A percentile compares a stretch with the other conserved stretches of the same genome.
Evolutionary conservation across 2,888 invertebrate species (phyloP).

Genomic region (Endomychus coccineus): DNA sequence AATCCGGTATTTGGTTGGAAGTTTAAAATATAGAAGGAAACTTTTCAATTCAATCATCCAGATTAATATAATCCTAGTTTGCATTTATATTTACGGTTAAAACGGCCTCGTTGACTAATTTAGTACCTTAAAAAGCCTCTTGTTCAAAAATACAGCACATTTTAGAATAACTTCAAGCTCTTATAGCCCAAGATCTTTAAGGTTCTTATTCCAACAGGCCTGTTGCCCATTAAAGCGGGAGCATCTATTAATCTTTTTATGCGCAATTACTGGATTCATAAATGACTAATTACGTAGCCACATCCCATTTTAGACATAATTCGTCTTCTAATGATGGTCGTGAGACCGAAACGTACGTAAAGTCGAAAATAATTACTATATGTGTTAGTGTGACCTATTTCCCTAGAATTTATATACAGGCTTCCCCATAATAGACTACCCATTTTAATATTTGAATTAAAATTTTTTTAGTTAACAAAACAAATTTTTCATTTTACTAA

Average conservation of each 20-base stretch:
- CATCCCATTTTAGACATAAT: conserved; percentile 37
- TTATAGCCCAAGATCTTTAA: conserved; percentile 30
- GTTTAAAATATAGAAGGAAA: conserved; percentile 20
- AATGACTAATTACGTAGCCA: conserved; percentile 44
- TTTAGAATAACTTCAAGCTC: conserved; percentile 24
- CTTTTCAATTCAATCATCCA: conserved; percentile 36
- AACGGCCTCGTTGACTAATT: conserved; percentile 38
- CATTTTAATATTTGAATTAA: too few relatives aligned
- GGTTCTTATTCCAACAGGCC: conserved; percentile 28
- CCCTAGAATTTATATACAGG: too few relatives aligned
- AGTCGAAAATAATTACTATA: too few relatives aligned
- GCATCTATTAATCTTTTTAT: conserved; percentile 45
- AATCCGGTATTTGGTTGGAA: too few relatives aligned
- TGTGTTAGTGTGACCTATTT: too few relatives aligned
- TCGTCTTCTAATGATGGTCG: too few relatives aligned
- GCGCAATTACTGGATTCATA: conserved; percentile 45
- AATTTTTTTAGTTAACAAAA: too few relatives aligned
- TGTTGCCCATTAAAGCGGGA: conserved; percentile 37
- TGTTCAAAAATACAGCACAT: conserved; percentile 29
- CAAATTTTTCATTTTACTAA: too few relatives aligned
- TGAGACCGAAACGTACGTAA: too few relatives aligned
- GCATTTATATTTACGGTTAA: conserved; percentile 37
- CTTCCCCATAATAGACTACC: too few relatives aligned
- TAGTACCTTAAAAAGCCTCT: conserved; percentile 37
- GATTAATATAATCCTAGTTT: conserved; percentile 39